phyloP scores from a whole-genome alignment of 2,888 invertebrate genomes.

The Clitarchus hookeri region DNA sequence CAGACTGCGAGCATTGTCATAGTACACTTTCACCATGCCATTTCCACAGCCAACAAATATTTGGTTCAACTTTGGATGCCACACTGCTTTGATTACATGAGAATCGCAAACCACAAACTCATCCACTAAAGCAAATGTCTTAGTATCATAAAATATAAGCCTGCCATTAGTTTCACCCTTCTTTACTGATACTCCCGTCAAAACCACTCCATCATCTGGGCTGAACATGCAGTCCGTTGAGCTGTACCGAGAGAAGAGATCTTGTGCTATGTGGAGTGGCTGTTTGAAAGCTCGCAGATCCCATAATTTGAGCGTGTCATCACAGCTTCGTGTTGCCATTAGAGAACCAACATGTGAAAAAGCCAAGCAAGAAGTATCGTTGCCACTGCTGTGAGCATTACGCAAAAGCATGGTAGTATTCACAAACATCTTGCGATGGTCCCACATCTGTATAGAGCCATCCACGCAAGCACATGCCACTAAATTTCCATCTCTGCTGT shows the following conservation, averaged over 20 bases:
- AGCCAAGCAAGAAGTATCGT: conserved; percentile 80
- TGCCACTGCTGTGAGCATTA: conserved; percentile 77
- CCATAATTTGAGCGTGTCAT: conserved; percentile 95
- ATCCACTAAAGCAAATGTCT: conserved; percentile 73
- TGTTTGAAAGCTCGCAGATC: conserved; percentile 83
- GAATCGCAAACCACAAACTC: conserved; percentile 78
- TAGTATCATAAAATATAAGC: conserved; percentile 78
- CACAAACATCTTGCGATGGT: conserved; percentile 87
- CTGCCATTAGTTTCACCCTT: conserved; percentile 67
- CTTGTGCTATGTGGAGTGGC: conserved; percentile 69
- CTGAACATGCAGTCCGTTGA: conserved; percentile 83
- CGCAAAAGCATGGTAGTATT: conserved; percentile 80
- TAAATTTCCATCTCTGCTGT: conserved; percentile 82
- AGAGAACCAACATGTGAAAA: conserved; percentile 86
- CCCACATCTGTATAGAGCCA: conserved; percentile 97
- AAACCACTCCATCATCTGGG: conserved; percentile 87
- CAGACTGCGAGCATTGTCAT: conserved; percentile 83
- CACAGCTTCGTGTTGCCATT: conserved; percentile 82
- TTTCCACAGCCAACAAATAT: conserved; percentile 91
- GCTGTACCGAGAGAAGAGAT: conserved; percentile 83
- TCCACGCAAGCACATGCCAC: conserved; percentile 92
- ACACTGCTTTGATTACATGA: conserved; percentile 84
- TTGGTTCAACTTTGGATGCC: conserved; percentile 99
- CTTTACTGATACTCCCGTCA: conserved; percentile 83
- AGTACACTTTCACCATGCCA: conserved; percentile 87